phyloP scores from a whole-genome alignment of 2,113 vertebrate species.

The Phocoena sinus region DNA sequence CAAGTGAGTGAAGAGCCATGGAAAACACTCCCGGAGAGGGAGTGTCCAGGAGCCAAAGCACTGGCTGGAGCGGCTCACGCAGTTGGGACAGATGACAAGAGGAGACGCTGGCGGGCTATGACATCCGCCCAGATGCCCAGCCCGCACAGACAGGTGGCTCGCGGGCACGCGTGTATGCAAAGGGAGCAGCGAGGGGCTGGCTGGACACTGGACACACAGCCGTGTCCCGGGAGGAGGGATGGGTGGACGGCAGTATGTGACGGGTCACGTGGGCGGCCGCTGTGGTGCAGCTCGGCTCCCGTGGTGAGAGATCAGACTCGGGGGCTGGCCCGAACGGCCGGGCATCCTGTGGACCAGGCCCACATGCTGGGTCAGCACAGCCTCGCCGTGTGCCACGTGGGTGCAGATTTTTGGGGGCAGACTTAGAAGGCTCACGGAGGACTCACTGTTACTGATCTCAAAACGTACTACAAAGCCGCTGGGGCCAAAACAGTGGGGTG shows the following conservation, averaged over 20 bases:
- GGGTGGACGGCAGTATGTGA: too few species aligned
- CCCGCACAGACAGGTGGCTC: neutral
- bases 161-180: rapidly evolving
- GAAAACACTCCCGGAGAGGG: neutral
- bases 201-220: neutral
- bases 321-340: rapidly evolving
- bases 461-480: neutral
- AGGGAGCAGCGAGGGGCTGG: neutral
- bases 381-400: neutral
- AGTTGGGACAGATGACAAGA: neutral
- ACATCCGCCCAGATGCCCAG: neutral
- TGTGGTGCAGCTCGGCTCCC: rapidly evolving
- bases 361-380: rapidly evolving
- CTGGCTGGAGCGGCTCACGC: rapidly evolving
- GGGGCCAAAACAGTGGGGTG: neutral
- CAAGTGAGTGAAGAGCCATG: rapidly evolving
- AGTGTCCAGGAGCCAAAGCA: neutral
- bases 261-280: neutral
- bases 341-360: rapidly evolving
- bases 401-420: neutral
- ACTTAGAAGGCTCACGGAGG: neutral
- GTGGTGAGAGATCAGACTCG: neutral
- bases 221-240: neutral
- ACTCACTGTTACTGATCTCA: neutral
- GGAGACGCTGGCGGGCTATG: neutral